A percentile compares a stretch with the other conserved stretches of the same genome.
These are phyloP conservation scores for Siniperca knerii DNA, from an alignment of 2,113 vertebrate species.

Conservation along the genomic window DNA sequence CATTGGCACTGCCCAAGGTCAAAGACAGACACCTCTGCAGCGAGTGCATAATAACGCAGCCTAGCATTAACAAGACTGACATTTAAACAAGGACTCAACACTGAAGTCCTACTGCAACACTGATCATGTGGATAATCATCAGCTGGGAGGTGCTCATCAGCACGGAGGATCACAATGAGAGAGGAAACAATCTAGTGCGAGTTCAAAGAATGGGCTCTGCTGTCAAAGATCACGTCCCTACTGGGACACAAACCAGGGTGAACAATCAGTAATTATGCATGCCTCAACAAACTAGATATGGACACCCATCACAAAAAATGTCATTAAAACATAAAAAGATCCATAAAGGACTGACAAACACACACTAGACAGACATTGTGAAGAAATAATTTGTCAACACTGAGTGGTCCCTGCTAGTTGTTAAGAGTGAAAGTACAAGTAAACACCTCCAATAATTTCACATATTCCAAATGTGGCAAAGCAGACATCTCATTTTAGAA, in stretches of 20 bases:
- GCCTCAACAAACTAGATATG: conserved; percentile 4
- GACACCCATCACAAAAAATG: conserved; percentile 35
- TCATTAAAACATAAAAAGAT: conserved; percentile 39
- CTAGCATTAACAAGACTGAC: conserved; percentile 73
- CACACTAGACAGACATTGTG: neutral
- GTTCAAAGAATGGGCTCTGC: conserved; percentile 39
- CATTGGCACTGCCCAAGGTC: conserved; percentile 61
- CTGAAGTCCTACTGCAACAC: neutral
- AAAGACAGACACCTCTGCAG: conserved; percentile 43
- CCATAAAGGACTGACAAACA: conserved; percentile 16
- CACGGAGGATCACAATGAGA: conserved; percentile 11
- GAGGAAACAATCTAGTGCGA: neutral
- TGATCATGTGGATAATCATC: conserved; percentile 53
- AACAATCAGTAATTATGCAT: conserved; percentile 25
- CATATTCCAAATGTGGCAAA: neutral
- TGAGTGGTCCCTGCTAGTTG: too few relatives aligned
- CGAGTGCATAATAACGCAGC: conserved; percentile 18
- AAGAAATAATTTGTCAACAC: neutral
- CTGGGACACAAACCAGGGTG: neutral
- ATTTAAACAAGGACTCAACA: conserved; percentile 63
- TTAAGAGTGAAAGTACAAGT: neutral
- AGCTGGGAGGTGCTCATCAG: conserved; percentile 41
- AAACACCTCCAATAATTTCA: too few relatives aligned
- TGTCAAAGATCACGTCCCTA: conserved; percentile 37
- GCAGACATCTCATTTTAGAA: conserved; percentile 1